These are phyloP conservation scores for Amphilophus citrinellus DNA, from an alignment of 2,113 vertebrate genomes.

Conservation along the genomic window DNA sequence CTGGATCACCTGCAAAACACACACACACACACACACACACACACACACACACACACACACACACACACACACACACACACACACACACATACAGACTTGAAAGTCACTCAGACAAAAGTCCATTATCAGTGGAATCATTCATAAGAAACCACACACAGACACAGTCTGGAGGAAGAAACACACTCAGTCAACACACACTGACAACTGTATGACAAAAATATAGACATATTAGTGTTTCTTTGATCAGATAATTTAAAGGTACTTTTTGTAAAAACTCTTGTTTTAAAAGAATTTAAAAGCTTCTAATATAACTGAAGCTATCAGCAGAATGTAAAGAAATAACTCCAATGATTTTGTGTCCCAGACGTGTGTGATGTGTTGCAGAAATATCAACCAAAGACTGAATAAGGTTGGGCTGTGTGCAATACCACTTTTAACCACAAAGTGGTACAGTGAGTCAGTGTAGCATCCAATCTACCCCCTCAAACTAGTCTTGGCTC, in stretches of 20 bases:
- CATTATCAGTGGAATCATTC: not conserved
- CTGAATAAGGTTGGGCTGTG: not conserved
- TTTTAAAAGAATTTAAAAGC: too few relatives aligned
- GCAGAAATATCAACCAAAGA: not conserved
- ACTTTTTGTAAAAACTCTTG: too few relatives aligned
- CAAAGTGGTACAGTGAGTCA: not conserved
- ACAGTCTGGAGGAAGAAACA: not conserved
- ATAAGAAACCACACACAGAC: not conserved
- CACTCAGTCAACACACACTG: not conserved
- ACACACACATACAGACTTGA: not conserved
- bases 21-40: not conserved
- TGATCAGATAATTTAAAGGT: not conserved
- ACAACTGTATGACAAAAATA: not conserved
- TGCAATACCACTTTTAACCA: not conserved
- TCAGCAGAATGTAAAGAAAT: not conserved
- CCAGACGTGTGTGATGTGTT: too few relatives aligned
- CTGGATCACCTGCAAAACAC: constrained; percentile 32
- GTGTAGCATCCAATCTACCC: not conserved
- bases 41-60: not conserved
- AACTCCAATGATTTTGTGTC: too few relatives aligned
- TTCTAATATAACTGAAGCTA: not conserved
- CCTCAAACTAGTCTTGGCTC: rapidly evolving
- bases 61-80: not conserved
- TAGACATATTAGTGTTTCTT: not conserved
- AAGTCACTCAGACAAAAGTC: not conserved